A percentile compares a stretch with the other conserved stretches of the same genome.
phyloP scores from a whole-genome alignment of 2,113 vertebrate genomes.

The Thunnus maccoyii region DNA sequence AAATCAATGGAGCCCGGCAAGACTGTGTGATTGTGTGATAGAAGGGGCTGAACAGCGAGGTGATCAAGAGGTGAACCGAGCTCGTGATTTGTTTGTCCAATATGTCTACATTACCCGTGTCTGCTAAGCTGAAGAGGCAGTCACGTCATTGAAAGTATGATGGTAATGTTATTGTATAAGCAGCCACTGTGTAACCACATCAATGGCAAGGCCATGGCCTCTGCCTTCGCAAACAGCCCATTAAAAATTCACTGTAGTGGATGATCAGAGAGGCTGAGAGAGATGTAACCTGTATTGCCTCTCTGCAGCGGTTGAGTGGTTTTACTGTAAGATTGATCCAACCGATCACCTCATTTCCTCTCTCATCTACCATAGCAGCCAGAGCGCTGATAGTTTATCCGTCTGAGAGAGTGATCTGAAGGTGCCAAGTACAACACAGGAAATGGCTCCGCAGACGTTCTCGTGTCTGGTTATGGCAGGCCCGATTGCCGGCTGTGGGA shows the following conservation, averaged over 20 bases:
- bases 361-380: constrained; percentile 60
- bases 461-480: constrained; percentile 55
- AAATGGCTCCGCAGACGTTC: constrained; percentile 62
- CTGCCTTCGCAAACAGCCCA: constrained; percentile 46
- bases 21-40: constrained; percentile 65
- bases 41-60: constrained; percentile 52
- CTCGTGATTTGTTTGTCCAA: constrained; percentile 57
- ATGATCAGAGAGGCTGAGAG: constrained; percentile 51
- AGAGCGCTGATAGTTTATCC: constrained; percentile 60
- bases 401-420: constrained; percentile 66
- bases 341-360: constrained; percentile 77
- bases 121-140: constrained; percentile 39
- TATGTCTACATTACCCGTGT: constrained; percentile 45
- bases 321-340: constrained; percentile 76
- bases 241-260: constrained; percentile 48
- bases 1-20: constrained; percentile 73
- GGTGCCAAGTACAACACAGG: constrained; percentile 74
- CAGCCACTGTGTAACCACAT: constrained; percentile 44
- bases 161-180: constrained; percentile 45
- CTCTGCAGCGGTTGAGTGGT: constrained; percentile 67
- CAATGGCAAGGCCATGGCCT: constrained; percentile 36
- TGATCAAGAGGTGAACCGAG: constrained; percentile 70
- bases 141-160: constrained; percentile 42
- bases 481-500: constrained; percentile 53
- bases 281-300: constrained; percentile 61